A percentile compares a stretch with the other conserved stretches of the same genome.
Conservation (phyloP, 53 echinoderm and acorn worm species). For the Crossaster papposus region DNA sequence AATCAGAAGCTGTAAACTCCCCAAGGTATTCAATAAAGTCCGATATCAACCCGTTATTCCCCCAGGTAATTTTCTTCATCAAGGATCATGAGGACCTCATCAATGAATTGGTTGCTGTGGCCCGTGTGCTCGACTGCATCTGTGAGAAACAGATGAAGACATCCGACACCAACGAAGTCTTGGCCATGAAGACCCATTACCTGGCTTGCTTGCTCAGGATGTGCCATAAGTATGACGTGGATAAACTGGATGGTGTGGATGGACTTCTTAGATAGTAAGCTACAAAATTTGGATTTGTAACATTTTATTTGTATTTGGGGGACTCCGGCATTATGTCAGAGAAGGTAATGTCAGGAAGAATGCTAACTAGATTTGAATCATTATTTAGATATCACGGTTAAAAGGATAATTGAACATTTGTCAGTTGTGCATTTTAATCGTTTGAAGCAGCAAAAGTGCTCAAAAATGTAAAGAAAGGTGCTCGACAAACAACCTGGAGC, state of each 20-base stretch:
- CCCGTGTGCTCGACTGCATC: constrained; percentile 84
- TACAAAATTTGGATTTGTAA: background rate
- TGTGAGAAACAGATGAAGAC: constrained; percentile 90
- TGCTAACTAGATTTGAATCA: too few relatives aligned
- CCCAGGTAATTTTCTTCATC: constrained; percentile 73
- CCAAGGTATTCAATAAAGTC: too few relatives aligned
- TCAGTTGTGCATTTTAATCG: too few relatives aligned
- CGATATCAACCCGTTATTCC: background rate
- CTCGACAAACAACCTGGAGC: too few relatives aligned
- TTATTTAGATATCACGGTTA: too few relatives aligned
- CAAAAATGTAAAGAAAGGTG: too few relatives aligned
- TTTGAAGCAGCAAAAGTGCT: too few relatives aligned
- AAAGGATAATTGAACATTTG: too few relatives aligned
- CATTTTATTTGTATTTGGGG: background rate
- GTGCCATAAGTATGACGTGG: constrained; percentile 89
- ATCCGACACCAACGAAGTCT: constrained; percentile 81
- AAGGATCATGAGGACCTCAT: constrained; percentile 72
- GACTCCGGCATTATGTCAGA: background rate
- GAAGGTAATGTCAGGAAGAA: background rate
- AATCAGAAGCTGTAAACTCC: too few relatives aligned
- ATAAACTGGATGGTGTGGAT: constrained; percentile 65
- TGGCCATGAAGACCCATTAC: constrained; percentile 95
- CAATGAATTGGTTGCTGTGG: constrained; percentile 72
- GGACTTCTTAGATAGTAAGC: constrained; percentile 85
- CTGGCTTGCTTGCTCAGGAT: constrained; percentile 70